Percentiles rank a stretch among this genome's conserved stretches.
Evolutionary conservation across 2,113 vertebrate species (phyloP).

Genomic region (Odontophorus gujanensis): DNA sequence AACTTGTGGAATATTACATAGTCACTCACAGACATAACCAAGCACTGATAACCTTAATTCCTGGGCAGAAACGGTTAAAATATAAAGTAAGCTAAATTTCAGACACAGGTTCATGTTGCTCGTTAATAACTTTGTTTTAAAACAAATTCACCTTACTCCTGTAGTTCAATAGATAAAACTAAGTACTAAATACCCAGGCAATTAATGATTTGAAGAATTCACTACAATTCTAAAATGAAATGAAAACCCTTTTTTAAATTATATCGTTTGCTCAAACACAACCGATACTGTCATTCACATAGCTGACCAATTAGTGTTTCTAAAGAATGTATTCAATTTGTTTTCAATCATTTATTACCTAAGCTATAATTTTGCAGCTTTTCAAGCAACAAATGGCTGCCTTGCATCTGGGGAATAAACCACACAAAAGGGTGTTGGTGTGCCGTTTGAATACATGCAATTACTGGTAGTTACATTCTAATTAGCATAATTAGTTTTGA

Average conservation of each 20-base stretch:
- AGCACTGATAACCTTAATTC: background rate
- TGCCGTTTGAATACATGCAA: slow-evolving; percentile 75
- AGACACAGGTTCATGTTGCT: background rate
- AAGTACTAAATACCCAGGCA: background rate
- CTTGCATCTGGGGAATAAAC: slow-evolving; percentile 75
- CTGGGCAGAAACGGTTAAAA: background rate
- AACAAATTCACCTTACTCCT: background rate
- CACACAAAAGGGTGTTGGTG: slow-evolving; percentile 59
- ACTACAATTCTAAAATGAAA: background rate
- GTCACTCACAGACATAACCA: background rate
- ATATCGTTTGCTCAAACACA: slow-evolving; percentile 25
- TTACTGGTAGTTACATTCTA: slow-evolving; percentile 74
- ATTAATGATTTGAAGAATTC: background rate
- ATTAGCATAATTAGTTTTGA: slow-evolving; percentile 77
- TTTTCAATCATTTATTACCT: slow-evolving; percentile 71
- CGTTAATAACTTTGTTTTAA: slow-evolving; percentile 34
- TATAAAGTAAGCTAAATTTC: background rate
- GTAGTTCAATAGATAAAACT: background rate
- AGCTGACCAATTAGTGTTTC: slow-evolving; percentile 72
- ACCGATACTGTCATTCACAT: slow-evolving; percentile 53
- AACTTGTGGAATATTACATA: background rate
- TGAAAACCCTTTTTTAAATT: slow-evolving; percentile 23
- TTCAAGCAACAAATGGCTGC: slow-evolving; percentile 64
- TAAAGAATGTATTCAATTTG: slow-evolving; percentile 69
- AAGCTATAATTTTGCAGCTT: slow-evolving; percentile 66